Evolutionary conservation across 2,888 invertebrate genomes (phyloP), one percentile per base, ranked within the genome.

Genomic region (Listrodromus nycthemerus): DNA sequence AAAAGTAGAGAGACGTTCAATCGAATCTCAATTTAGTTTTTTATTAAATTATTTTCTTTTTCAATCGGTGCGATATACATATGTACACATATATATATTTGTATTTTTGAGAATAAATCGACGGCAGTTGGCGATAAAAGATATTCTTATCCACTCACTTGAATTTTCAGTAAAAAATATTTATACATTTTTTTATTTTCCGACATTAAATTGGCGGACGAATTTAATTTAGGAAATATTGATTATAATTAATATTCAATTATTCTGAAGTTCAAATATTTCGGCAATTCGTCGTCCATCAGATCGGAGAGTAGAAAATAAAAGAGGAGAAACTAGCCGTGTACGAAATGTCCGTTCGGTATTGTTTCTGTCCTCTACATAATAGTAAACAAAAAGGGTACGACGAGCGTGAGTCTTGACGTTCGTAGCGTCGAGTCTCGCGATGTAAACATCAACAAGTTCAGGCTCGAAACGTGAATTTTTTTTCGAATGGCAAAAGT

Each of bases 371-470:
- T 45, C 41, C 41, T 45, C 16, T 45, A 21, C n/a, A 19, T 0
- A n/a, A 6, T 52, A 3, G 19, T 52, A 19, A 52, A 52, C 50
- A 52, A 2, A 52, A 52, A 52, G 50, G n/a, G 19, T 19, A 52
- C 41, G 41, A 10, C 4, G 41, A 52, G 13, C 50, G 19, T 45
- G n/a, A 45, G 13, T 16, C 2, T 13, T 3, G 41, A 2, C 0
- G 19, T 21, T 7, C 1, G 5, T 13, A 7, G 37, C 41, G 16
- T 1, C 41, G 41, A 16, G 16, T 1, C 41, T 45, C 41, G 41
- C 41, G 16, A 45, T 30, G 30, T 61, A 61, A 61, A 61, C 61
- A 61, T 55, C 55, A 24, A 55, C 55, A 55, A 19, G 21, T 24
- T 24, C 7, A 24, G 0, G 55, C 21, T 24, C 16, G 16, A 13